These are phyloP conservation scores for Pelagia noctiluca DNA, from an alignment of 30 jellyfish, hydroid and myxozoan genomes.

Conservation along the genomic window DNA sequence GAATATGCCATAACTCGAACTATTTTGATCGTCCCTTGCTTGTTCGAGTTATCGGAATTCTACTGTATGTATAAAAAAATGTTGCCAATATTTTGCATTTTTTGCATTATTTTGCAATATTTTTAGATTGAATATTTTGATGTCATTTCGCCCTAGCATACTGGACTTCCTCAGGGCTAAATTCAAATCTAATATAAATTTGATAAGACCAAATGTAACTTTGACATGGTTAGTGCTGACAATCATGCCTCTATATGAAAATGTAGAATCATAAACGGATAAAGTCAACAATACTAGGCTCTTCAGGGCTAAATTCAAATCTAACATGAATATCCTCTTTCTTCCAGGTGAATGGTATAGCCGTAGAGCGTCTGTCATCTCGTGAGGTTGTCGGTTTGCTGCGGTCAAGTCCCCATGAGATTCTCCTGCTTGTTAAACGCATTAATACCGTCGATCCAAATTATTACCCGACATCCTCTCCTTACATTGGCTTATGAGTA, in stretches of 20 bases:
- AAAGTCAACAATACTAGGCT: neutral
- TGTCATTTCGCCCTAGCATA: too few relatives aligned
- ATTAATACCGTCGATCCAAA: constrained; percentile 44
- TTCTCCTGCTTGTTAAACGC: constrained; percentile 85
- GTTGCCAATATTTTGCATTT: too few relatives aligned
- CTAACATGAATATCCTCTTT: neutral
- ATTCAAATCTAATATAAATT: too few relatives aligned
- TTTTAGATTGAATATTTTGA: too few relatives aligned
- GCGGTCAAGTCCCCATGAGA: constrained; percentile 91
- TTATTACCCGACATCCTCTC: constrained; percentile 15
- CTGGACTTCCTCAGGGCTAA: too few relatives aligned
- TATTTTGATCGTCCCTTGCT: too few relatives aligned
- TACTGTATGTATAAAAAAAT: too few relatives aligned
- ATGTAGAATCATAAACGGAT: neutral
- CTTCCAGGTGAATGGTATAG: constrained; percentile 79
- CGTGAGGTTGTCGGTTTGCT: constrained; percentile 83
- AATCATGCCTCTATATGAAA: too few relatives aligned
- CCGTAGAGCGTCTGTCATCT: constrained; percentile 69
- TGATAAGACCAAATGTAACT: too few relatives aligned
- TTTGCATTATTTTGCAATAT: too few relatives aligned
- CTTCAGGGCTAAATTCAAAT: neutral
- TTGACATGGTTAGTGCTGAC: neutral
- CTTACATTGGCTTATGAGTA: constrained; percentile 77
- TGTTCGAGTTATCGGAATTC: too few relatives aligned
- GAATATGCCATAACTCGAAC: too few relatives aligned